Base-by-base conservation (phyloP, 1,140 invertebrate genomes). In the Platyura marginata region DNA sequence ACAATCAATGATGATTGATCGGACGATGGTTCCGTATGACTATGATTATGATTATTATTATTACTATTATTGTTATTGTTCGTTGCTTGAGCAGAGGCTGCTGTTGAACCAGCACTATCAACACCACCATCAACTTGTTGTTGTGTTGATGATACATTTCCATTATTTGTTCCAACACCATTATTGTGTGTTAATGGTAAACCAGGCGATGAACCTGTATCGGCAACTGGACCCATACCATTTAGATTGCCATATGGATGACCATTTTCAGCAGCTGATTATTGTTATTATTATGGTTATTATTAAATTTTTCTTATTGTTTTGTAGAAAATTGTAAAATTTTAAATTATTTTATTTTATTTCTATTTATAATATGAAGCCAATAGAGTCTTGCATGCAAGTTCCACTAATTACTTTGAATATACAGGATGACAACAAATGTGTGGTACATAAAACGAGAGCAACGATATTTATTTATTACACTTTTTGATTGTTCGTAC, bases 1-100 rank as follows among this genome's bases (percentile, higher is more conserved):
- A 69, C 67, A 46, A 67, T 71, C 42, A 71, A 59, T 48, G 67
- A 69, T 16, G 67, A 40, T 32, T 40, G 32, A 41, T 46, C 38
- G 4, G 44, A 19, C 13, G 38, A 39, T 41, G 41, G 33, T 21
- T n/a, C 41, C 22, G 13, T 43, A n/a, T 25, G 15, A 21, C 9
- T 9, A 39, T 19, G 22, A 39, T 21, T 38, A 32, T 53, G 47
- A 32, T 33, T 42, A 29, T 15, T 32, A 16, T 32, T 9, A 42
- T 33, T 29, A 25, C 19, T 34, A 19, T 34, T 41, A 29, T 13
- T 8, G 25, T 29, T 41, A 13, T 11, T 42, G 13, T n/a, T 42
- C n/a, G n/a, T 38, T 38, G 16, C 20, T 38, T 18, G 25, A 6
- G 25, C 13, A 8, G 25, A 6, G 25, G 25, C 6, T 8, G 6